Conservation (phyloP, 2,888 invertebrate genomes). For the Linnaemya tessellans region DNA sequence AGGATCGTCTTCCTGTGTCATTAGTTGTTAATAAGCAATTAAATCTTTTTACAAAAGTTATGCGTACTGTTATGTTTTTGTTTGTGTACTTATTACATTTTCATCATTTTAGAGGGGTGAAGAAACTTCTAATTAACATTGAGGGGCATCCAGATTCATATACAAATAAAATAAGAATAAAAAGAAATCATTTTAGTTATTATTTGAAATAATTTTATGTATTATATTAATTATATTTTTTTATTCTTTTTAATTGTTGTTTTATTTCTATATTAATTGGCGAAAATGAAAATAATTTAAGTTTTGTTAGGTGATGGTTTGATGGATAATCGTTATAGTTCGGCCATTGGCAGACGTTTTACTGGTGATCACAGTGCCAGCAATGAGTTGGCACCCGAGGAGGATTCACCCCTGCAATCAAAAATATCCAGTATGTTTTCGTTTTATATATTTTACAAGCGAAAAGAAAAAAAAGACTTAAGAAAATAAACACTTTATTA, state of each 20-base stretch:
- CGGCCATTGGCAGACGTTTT: constrained; percentile 83
- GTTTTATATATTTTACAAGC: constrained; percentile 60
- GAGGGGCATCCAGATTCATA: background rate
- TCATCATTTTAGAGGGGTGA: background rate
- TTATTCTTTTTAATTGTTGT: constrained; percentile 43
- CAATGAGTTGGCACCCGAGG: constrained; percentile 85
- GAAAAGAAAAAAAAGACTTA: constrained; percentile 19
- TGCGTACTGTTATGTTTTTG: background rate
- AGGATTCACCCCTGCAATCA: constrained; percentile 92
- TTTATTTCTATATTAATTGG: constrained; percentile 64
- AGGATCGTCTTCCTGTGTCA: no score
- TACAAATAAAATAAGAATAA: constrained; percentile 2
- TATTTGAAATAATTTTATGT: constrained; percentile 17
- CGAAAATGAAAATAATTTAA: constrained; percentile 63
- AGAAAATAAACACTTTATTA: constrained; percentile 59
- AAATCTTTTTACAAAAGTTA: background rate
- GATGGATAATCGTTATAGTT: constrained; percentile 75
- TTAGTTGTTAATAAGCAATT: no score
- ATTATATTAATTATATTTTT: constrained; percentile 50
- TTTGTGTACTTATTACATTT: background rate
- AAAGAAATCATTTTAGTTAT: constrained; percentile 14
- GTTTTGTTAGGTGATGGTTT: constrained; percentile 80
- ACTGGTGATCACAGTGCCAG: constrained; percentile 84
- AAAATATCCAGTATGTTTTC: constrained; percentile 92
- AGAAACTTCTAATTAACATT: constrained; percentile 10